Percentiles rank a stretch among this genome's conserved stretches.
These are phyloP conservation scores for Tetropium fuscum DNA, from an alignment of 2,888 invertebrate species.

Conservation along the genomic window DNA sequence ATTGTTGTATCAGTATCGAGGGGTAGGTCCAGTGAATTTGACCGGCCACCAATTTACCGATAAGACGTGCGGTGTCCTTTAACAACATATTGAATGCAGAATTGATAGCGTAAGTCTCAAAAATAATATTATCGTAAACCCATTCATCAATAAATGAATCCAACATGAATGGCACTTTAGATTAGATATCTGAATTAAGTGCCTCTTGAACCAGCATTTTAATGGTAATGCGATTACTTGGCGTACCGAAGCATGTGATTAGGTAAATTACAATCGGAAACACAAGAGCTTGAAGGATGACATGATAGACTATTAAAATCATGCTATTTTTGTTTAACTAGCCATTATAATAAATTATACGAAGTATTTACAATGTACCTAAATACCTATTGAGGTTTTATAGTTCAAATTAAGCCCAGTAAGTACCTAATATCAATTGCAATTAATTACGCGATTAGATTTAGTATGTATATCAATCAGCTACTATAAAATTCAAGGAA, in stretches of 20 bases:
- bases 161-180: slow-evolving; percentile 7
- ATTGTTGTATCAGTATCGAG: too few species aligned
- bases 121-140: slow-evolving; percentile 4
- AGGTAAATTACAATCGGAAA: slow-evolving; percentile 38
- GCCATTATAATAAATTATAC: slow-evolving; percentile 26
- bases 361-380: slow-evolving; percentile 2
- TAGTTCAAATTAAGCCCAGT: slow-evolving; percentile 7
- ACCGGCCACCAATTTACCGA: too few species aligned
- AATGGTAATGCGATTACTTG: slow-evolving; percentile 28
- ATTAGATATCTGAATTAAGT: slow-evolving; percentile 17
- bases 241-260: slow-evolving; percentile 35
- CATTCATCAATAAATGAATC: slow-evolving; percentile 17
- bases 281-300: slow-evolving; percentile 33
- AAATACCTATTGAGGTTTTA: too few species aligned
- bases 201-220: slow-evolving; percentile 19
- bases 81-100: too few species aligned
- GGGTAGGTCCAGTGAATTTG: too few species aligned
- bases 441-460: slow-evolving; percentile 6
- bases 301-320: slow-evolving; percentile 36
- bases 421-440: background rate
- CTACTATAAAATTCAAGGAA: slow-evolving; percentile 16
- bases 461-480: background rate
- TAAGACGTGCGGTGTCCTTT: too few species aligned
- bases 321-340: slow-evolving; percentile 33
- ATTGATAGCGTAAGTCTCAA: too few species aligned